phyloP scores from a whole-genome alignment of 2,888 invertebrate genomes.

The Acronicta psi region DNA sequence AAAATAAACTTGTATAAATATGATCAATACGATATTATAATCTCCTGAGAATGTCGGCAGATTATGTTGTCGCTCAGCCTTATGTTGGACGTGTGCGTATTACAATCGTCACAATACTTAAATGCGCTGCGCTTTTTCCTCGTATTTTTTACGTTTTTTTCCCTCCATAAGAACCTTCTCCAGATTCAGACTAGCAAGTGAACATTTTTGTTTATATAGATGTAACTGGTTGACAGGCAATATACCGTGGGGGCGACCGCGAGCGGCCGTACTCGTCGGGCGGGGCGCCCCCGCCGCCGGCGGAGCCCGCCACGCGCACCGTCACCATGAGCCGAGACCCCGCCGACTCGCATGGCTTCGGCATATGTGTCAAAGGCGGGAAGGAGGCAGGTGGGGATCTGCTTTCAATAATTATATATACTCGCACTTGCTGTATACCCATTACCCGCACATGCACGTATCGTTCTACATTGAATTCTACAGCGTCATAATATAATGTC shows the following conservation, averaged over 20 bases:
- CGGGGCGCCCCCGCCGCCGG: conserved; percentile 90
- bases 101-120: no score
- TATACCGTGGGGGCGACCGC: conserved; percentile 88
- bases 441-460: neutral
- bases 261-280: conserved; percentile 89
- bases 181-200: no score
- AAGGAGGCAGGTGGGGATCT: conserved; percentile 93
- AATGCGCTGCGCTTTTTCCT: no score
- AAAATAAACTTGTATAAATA: no score
- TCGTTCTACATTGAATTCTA: neutral
- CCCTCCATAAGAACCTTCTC: no score
- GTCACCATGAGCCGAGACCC: conserved; percentile 96
- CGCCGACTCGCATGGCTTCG: conserved; percentile 95
- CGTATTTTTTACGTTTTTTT: no score
- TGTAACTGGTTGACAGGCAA: conserved; percentile 71
- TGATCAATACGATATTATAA: no score
- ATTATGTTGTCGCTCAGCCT: no score
- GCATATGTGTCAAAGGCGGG: conserved; percentile 97
- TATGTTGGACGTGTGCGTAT: no score
- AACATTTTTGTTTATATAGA: conserved; percentile 8
- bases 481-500: neutral
- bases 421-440: conserved; percentile 11
- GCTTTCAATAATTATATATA: conserved; percentile 26
- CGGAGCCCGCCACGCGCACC: conserved; percentile 94
- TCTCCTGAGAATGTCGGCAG: neutral